These are phyloP conservation scores for Psettodes erumei DNA, from an alignment of 2,113 vertebrate genomes.

Conservation along the genomic window DNA sequence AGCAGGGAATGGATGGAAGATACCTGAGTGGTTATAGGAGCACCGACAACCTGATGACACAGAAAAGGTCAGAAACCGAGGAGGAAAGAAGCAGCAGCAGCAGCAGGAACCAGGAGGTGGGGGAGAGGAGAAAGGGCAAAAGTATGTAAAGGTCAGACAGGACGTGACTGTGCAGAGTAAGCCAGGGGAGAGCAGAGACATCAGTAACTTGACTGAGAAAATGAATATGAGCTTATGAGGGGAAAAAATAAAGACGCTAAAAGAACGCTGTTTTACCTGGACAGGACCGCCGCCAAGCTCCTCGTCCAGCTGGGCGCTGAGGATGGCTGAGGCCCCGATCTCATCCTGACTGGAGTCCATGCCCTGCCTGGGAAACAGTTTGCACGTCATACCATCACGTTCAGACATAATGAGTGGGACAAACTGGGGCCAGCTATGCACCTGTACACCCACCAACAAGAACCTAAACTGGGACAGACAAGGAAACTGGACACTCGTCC, in stretches of 20 bases:
- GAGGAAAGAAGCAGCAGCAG: conserved; percentile 50
- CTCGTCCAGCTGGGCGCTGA: conserved; percentile 90
- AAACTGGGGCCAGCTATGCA: background rate
- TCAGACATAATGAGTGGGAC: background rate
- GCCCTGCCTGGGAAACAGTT: conserved; percentile 87
- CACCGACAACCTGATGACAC: conserved; percentile 80
- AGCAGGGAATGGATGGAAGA: conserved; percentile 15
- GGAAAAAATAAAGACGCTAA: background rate
- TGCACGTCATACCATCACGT: too few species aligned
- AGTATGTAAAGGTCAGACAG: conserved; percentile 51
- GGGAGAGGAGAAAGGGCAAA: conserved; percentile 26
- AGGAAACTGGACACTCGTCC: background rate
- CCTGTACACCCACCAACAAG: too few species aligned
- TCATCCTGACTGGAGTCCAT: conserved; percentile 92
- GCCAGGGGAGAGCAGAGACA: conserved; percentile 13
- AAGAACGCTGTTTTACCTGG: conserved; percentile 84
- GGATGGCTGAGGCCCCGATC: conserved; percentile 89
- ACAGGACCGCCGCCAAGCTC: conserved; percentile 93
- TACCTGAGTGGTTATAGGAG: conserved; percentile 85
- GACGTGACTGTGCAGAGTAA: conserved; percentile 11
- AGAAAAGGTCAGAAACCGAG: conserved; percentile 52
- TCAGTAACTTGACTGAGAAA: conserved; percentile 14
- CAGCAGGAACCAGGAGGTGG: conserved; percentile 20
- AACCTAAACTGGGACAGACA: background rate
- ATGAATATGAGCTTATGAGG: conserved; percentile 11